phyloP scores from a whole-genome alignment of 2,888 invertebrate genomes.

The Laothoe populi region DNA sequence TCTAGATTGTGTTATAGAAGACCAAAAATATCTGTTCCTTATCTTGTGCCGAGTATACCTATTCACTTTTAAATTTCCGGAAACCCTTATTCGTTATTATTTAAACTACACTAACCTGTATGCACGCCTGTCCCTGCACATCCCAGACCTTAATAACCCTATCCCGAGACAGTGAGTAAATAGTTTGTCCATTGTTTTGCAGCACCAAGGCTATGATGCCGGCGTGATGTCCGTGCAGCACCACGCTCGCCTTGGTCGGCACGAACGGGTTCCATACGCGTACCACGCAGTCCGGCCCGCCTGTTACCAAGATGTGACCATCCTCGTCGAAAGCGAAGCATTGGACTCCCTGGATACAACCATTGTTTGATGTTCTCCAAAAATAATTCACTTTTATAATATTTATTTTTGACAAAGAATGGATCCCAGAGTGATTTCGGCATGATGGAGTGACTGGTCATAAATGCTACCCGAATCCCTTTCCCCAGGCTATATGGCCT shows the following conservation, averaged over 20 bases:
- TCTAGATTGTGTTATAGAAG: too few relatives aligned
- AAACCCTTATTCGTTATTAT: too few relatives aligned
- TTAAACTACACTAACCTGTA: constrained; percentile 81
- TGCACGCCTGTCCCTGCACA: constrained; percentile 86
- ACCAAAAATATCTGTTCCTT: too few relatives aligned
- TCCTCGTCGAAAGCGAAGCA: constrained; percentile 86
- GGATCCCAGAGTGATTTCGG: too few relatives aligned
- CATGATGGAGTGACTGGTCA: too few relatives aligned
- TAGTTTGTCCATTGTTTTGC: constrained; percentile 86
- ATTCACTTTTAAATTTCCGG: too few relatives aligned
- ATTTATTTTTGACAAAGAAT: too few relatives aligned
- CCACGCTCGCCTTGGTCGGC: constrained; percentile 86
- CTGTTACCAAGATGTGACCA: constrained; percentile 86
- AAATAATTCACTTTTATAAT: too few relatives aligned
- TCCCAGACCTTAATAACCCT: constrained; percentile 92
- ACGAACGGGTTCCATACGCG: constrained; percentile 93
- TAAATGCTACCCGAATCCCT: too few relatives aligned
- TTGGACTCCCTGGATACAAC: constrained; percentile 80
- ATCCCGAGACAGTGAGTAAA: constrained; percentile 90
- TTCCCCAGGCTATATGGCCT: too few relatives aligned
- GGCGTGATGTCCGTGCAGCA: constrained; percentile 88
- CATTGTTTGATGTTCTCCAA: not conserved
- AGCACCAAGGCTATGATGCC: constrained; percentile 88
- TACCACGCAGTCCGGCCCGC: constrained; percentile 90
- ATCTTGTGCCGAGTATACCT: too few relatives aligned